Percentiles rank a stretch among this genome's conserved stretches.
These are phyloP conservation scores for Melinopterus prodromus DNA, from an alignment of 2,888 invertebrate species.

Conservation along the genomic window DNA sequence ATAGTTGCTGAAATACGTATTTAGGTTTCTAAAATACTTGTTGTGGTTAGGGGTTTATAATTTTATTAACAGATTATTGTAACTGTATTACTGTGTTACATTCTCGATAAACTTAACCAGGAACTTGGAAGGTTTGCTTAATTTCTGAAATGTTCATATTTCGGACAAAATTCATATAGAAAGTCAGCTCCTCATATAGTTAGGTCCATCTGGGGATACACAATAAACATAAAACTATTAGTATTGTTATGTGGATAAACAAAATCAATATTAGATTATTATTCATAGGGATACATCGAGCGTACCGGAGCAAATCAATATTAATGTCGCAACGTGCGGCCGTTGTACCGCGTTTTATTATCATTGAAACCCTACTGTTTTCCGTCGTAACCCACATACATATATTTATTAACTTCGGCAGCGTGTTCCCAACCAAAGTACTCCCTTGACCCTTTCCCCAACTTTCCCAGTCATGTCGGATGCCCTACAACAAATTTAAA, in stretches of 20 bases:
- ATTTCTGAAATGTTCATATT: no score
- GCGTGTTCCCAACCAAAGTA: neutral
- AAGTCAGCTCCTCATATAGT: no score
- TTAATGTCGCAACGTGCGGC: neutral
- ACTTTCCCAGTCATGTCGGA: neutral
- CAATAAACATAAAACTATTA: neutral
- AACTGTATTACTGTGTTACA: no score
- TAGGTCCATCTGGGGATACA: neutral
- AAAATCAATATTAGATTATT: neutral
- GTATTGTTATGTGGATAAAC: no score
- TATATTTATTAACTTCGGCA: neutral
- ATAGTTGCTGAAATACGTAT: no score
- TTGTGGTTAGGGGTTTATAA: no score
- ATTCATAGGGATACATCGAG: neutral
- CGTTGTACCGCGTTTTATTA: neutral
- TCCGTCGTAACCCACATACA: neutral
- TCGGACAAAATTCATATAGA: no score
- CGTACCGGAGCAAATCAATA: neutral
- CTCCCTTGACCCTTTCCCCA: neutral
- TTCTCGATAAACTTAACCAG: no score
- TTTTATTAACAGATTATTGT: no score
- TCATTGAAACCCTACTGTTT: slow-evolving; percentile 4
- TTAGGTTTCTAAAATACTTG: no score
- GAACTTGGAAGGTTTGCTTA: no score
- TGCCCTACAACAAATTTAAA: neutral